Evolutionary conservation across 2,113 vertebrate genomes (phyloP), one percentile per base, ranked within the genome.

Genomic region (Pygoscelis adeliae): DNA sequence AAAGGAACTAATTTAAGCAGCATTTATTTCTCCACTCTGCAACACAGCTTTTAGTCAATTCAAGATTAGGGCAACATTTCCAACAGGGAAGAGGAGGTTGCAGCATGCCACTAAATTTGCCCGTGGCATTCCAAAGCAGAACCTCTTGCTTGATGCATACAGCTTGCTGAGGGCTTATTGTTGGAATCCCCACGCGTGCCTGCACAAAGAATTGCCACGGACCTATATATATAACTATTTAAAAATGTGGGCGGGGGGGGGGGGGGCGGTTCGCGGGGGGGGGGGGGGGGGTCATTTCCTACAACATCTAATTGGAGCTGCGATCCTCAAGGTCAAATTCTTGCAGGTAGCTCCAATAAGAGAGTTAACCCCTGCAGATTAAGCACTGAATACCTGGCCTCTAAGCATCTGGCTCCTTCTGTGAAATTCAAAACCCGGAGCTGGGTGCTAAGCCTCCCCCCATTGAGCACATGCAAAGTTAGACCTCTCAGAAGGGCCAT

Each of bases 381-480:
- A 94, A 66, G 56, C 84, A 91, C 30, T 9, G 12, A 95, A 94
- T 97, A 96, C 73, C 89, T 91, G 84, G 47, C 56, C 38, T 63
- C 44, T 87, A 87, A 93, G 89, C 21, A 79, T 92, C 97, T 96
- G 94, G 91, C 96, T 96, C 61, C 91, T 95, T 79, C 87, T 97
- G 49, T 85, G 97, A 97, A 96, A 97, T 95, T 94, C 78, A 94
- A 97, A 96, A 94, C 95, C 52, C 3, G 0, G 47, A 82, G 61
- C 83, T 89, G 74, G 69, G 92, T 92, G 94, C 81, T 97, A 97
- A 97, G 93, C 96, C 81, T 97, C 15, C 53, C 49, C 38, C 7
- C 84, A 91, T 2, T 76, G 90, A 91, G 84, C 62, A 71, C 70
- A 85, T 53, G 84, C 91, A 95, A 59, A 96, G 84, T 65, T 88